These are phyloP conservation scores for Silurus meridionalis DNA, from an alignment of 2,113 vertebrate species.

Conservation along the genomic window DNA sequence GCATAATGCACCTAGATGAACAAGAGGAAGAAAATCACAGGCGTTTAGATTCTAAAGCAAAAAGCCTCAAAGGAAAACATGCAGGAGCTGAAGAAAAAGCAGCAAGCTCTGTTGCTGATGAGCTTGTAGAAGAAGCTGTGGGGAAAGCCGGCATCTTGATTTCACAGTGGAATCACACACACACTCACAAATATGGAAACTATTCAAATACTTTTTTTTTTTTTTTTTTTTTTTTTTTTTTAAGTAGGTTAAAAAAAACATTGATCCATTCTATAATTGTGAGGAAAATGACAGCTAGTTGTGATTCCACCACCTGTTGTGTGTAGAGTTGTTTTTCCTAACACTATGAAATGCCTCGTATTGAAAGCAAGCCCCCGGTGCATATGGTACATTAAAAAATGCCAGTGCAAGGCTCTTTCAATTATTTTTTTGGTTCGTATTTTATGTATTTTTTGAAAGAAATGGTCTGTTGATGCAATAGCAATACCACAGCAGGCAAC, in stretches of 20 bases:
- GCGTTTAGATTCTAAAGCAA: constrained; percentile 23
- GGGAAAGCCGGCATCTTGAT: constrained; percentile 41
- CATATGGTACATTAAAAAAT: not conserved
- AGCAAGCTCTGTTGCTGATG: constrained; percentile 33
- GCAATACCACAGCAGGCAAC: not conserved
- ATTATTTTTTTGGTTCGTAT: too few species aligned
- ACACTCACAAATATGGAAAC: too few species aligned
- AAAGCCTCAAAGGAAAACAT: constrained; percentile 31
- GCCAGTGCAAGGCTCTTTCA: not conserved
- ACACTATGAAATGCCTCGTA: not conserved
- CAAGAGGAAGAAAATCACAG: constrained; percentile 39
- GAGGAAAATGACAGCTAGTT: not conserved
- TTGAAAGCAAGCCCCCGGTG: not conserved
- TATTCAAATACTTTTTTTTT: too few species aligned
- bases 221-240: too few species aligned
- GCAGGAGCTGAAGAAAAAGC: constrained; percentile 40
- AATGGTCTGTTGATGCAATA: not conserved
- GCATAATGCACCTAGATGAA: constrained; percentile 34
- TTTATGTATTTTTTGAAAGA: not conserved
- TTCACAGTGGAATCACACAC: constrained; percentile 3
- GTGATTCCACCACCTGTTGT: not conserved
- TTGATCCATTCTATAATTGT: too few species aligned
- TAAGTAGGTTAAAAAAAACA: too few species aligned
- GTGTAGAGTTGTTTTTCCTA: not conserved
- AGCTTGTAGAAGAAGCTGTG: constrained; percentile 43